Conservation (phyloP, 2,797 vertebrate species). For the Pseudochaenichthys georgianus region DNA sequence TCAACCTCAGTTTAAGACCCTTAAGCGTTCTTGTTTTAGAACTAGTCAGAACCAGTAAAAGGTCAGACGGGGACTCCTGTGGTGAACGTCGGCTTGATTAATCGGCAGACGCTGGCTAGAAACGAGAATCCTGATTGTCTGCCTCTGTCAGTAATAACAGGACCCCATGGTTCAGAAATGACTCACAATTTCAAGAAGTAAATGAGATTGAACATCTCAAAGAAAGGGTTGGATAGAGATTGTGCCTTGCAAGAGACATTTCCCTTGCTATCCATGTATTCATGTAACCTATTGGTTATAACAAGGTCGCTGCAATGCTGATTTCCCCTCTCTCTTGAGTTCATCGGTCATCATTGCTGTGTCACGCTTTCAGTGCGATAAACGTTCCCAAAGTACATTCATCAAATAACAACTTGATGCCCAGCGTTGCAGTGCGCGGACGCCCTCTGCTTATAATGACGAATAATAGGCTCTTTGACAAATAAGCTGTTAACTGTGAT, state of each 20-base stretch:
- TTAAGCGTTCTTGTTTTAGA: no score
- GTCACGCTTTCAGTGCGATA: slow-evolving; percentile 60
- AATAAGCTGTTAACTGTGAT: slow-evolving; percentile 57
- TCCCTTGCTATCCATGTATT: slow-evolving; percentile 32
- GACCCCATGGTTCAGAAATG: background rate
- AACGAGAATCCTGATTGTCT: background rate
- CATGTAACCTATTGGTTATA: slow-evolving; percentile 66
- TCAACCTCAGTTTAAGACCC: no score
- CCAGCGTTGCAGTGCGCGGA: slow-evolving; percentile 44
- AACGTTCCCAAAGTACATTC: slow-evolving; percentile 73
- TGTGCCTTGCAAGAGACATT: slow-evolving; percentile 18
- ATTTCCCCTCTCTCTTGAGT: slow-evolving; percentile 50
- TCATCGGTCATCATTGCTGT: slow-evolving; percentile 75
- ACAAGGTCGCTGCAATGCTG: slow-evolving; percentile 75
- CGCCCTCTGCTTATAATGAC: slow-evolving; percentile 69
- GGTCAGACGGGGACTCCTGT: background rate
- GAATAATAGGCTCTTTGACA: slow-evolving; percentile 69
- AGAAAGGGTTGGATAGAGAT: background rate
- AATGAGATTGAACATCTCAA: slow-evolving; percentile 4
- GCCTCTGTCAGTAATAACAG: background rate
- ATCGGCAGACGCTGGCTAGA: background rate
- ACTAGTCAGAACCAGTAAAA: no score
- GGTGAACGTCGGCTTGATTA: background rate
- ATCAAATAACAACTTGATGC: slow-evolving; percentile 75
- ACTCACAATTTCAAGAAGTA: background rate